A percentile compares a stretch with the other conserved stretches of the same genome.
phyloP scores from a whole-genome alignment of 2,797 vertebrate species.

The Corythornis leucogaster region DNA sequence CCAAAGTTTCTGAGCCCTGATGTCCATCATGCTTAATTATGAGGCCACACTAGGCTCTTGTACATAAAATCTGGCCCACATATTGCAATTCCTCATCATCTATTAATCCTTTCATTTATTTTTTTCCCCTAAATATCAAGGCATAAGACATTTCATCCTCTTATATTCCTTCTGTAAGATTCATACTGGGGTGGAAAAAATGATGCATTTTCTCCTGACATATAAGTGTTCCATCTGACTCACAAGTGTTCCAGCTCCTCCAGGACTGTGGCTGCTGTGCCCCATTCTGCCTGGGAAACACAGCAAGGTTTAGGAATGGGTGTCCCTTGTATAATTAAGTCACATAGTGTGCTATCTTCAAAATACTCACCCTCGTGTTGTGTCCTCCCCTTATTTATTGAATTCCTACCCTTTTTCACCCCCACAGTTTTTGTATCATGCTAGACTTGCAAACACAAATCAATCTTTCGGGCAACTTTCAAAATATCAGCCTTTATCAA shows the following conservation, averaged over 20 bases:
- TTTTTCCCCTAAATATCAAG: background rate
- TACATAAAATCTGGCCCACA: background rate
- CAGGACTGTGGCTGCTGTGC: background rate
- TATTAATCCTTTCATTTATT: background rate
- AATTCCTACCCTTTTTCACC: background rate
- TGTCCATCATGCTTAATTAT: background rate
- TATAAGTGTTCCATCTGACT: background rate
- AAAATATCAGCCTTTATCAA: background rate
- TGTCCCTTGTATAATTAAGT: background rate
- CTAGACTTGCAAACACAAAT: background rate
- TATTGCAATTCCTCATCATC: background rate
- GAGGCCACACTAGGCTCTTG: fast-evolving
- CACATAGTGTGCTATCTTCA: background rate
- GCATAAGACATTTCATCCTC: background rate
- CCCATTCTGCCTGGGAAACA: background rate
- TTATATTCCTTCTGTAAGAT: background rate
- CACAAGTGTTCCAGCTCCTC: background rate
- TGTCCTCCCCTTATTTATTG: background rate
- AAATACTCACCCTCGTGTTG: background rate
- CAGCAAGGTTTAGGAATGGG: background rate
- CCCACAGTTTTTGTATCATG: background rate
- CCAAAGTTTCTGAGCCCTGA: background rate
- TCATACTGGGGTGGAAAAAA: background rate
- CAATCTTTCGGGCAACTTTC: background rate
- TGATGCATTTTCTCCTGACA: background rate